Percentiles rank a stretch among this genome's conserved stretches.
These are phyloP conservation scores for Entomobrya multifasciata DNA, from an alignment of 2,888 invertebrate genomes.

Conservation along the genomic window DNA sequence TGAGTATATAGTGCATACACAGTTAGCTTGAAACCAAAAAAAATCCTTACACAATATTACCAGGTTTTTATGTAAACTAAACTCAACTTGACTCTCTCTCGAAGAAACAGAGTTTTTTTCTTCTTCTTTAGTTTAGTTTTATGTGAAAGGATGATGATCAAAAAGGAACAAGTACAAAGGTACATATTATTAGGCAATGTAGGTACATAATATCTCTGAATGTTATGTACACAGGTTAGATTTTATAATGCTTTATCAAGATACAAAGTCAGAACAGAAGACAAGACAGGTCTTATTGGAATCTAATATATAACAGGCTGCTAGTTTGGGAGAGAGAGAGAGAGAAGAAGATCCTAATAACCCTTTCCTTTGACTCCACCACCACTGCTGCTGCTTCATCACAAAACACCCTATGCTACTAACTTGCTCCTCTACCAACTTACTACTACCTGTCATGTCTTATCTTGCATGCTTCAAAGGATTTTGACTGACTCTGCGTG, in stretches of 20 bases:
- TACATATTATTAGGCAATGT: too few species aligned
- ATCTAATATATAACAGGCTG: too few species aligned
- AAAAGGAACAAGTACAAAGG: slow-evolving; percentile 3
- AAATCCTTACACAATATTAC: too few species aligned
- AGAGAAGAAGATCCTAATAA: slow-evolving; percentile 31
- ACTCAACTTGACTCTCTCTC: slow-evolving; percentile 16
- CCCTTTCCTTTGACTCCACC: slow-evolving; percentile 31
- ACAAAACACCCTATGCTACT: slow-evolving; percentile 30
- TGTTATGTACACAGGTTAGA: not conserved
- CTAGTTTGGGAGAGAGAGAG: not conserved
- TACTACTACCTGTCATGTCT: slow-evolving; percentile 62
- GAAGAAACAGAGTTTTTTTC: not conserved
- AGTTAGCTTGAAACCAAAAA: not conserved
- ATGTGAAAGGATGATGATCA: slow-evolving; percentile 29
- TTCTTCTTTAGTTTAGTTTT: slow-evolving; percentile 7
- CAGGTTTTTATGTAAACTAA: slow-evolving; percentile 39
- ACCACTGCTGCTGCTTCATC: slow-evolving; percentile 7
- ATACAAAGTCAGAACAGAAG: slow-evolving; percentile 1
- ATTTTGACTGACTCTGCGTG: slow-evolving; percentile 67
- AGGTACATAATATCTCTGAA: not conserved
- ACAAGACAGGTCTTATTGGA: not conserved
- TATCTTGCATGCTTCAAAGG: slow-evolving; percentile 70
- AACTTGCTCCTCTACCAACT: not conserved
- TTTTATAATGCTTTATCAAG: slow-evolving; percentile 3
- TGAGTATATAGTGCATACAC: not conserved